These are phyloP conservation scores for Ptiloglossa arizonensis DNA, from an alignment of 1,140 invertebrate species.

Conservation along the genomic window DNA sequence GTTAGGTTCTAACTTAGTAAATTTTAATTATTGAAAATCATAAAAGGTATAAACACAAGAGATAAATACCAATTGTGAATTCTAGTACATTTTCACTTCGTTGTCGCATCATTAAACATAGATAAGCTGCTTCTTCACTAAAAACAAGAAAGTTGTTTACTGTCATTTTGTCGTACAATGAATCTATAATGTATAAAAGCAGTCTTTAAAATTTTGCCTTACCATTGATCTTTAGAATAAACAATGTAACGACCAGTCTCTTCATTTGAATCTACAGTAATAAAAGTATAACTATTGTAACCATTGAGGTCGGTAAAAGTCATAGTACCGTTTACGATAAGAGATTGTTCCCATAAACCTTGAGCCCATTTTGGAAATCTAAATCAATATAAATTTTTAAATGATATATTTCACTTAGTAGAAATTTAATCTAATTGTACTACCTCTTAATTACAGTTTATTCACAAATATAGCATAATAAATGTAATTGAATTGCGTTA, in stretches of 20 bases:
- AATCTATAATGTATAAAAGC: not conserved
- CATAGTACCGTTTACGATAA: constrained; percentile 84
- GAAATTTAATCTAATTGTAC: too few species aligned
- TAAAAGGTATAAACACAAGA: constrained; percentile 57
- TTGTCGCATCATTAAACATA: constrained; percentile 85
- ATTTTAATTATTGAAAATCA: not conserved
- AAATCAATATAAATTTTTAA: constrained; percentile 35
- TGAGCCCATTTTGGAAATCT: constrained; percentile 87
- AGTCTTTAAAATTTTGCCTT: constrained; percentile 29
- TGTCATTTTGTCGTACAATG: not conserved
- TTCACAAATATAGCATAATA: too few species aligned
- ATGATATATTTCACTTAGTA: not conserved
- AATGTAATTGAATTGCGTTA: too few species aligned
- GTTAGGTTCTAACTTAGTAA: not conserved
- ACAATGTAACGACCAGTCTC: constrained; percentile 77
- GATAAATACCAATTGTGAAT: constrained; percentile 79
- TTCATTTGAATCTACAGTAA: constrained; percentile 82
- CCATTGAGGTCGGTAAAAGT: constrained; percentile 85
- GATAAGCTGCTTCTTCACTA: constrained; percentile 86
- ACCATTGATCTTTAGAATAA: constrained; percentile 79
- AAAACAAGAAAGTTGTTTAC: constrained; percentile 60
- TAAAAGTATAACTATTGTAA: constrained; percentile 86
- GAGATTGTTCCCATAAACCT: constrained; percentile 85
- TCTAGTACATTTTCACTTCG: constrained; percentile 86
- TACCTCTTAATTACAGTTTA: too few species aligned